Evolutionary conservation across 2,888 invertebrate species (phyloP).

Genomic region (Drosophila emarginata): DNA sequence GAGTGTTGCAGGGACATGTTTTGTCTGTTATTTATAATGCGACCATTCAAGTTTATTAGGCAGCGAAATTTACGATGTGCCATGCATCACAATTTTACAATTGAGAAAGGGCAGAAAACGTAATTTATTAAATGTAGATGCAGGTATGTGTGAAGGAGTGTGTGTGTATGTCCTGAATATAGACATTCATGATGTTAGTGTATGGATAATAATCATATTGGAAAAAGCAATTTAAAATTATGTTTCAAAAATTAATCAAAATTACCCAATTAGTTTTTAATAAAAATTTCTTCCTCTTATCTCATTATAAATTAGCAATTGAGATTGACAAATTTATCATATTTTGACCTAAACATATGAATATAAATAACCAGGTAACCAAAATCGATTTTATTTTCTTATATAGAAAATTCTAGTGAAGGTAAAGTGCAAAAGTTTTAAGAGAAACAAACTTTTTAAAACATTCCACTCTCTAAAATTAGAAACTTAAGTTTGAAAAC

Average conservation of each 20-base stretch:
- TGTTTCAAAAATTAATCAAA: neutral
- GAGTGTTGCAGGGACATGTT: slow-evolving; percentile 13
- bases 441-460: too few relatives aligned
- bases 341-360: neutral
- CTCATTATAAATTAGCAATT: neutral
- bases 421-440: too few relatives aligned
- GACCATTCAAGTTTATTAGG: slow-evolving; percentile 44
- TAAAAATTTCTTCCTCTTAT: neutral
- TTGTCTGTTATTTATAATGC: slow-evolving; percentile 56
- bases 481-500: neutral
- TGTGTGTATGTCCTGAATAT: neutral
- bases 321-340: neutral
- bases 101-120: neutral
- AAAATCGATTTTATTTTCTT: neutral
- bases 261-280: neutral
- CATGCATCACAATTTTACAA: slow-evolving; percentile 33
- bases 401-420: neutral
- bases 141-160: neutral
- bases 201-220: neutral
- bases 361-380: neutral
- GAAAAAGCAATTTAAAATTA: neutral
- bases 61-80: slow-evolving; percentile 36
- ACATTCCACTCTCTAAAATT: too few relatives aligned
- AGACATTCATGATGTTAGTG: neutral
- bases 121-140: neutral